Evolutionary conservation across 2,113 vertebrate genomes (phyloP), one percentile per base, ranked within the genome.

Genomic region (Trogon melanurus): DNA sequence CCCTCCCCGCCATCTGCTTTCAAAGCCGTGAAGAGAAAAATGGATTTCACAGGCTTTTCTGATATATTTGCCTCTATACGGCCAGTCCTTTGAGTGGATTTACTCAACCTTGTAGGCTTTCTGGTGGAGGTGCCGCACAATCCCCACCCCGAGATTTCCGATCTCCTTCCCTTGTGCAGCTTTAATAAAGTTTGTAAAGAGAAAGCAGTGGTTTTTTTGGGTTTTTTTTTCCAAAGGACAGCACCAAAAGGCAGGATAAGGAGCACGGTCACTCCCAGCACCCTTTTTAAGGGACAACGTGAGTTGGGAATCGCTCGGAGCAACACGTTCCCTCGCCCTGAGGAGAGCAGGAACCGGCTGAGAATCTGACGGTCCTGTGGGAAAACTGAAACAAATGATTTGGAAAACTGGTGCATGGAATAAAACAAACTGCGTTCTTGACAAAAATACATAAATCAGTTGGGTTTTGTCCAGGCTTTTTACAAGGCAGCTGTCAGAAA

Each of bases 1-100:
- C 75, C 89, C 93, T 70, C 91, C 88, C 66, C 25, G 9, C 90
- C 93, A 96, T 90, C 90, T 89, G 90, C 34, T 94, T 79, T 41
- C 86, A n/a, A 80, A 73, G 78, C 87, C 81, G 71, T 30, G 58
- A 82, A 51, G 70, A 73, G 71, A 83, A 85, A 94, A 96, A 83
- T 50, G 27, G 30, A 67, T 93, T 87, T 89, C 72, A 69, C 44
- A 18, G 34, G 47, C 44, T 57, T 64, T 58, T 89, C n/a, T 64
- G 9, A 2, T n/a, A 29, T 32, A 21, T 89, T 90, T 90, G 5
- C 66, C 64, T 89, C 78, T 48, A 0, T 47, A 47, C 13, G 44
- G 44, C 6, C 78, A 3, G 22, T 44, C 13, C 66, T 60, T 85
- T 30, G 71, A 57, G 38, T 16, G 47, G 84, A 54, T 81, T 83